Conservation (phyloP, 2,888 invertebrate species). For the Ormyrus rosae region DNA sequence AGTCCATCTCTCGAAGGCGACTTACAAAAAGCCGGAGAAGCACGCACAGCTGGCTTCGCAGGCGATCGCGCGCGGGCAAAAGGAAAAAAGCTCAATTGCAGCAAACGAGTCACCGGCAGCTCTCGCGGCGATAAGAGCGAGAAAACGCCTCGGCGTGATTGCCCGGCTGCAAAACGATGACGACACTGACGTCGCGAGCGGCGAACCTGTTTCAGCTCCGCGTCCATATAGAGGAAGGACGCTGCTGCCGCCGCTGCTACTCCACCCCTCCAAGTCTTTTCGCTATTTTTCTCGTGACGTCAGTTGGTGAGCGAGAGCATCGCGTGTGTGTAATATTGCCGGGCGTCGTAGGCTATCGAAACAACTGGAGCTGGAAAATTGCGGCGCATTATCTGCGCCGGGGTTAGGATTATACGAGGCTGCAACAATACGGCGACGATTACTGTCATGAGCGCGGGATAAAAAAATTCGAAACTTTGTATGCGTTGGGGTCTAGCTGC, state of each 20-base stretch:
- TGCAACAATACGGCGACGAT: no score
- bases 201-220: constrained; percentile 44
- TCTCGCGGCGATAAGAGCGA: constrained; percentile 22
- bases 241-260: background rate
- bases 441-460: no score
- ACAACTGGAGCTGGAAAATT: constrained; percentile 10
- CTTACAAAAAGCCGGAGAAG: background rate
- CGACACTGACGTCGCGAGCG: constrained; percentile 1
- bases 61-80: background rate
- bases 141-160: constrained; percentile 29
- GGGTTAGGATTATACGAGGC: no score
- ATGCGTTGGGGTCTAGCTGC: no score
- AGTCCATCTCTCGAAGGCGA: no score
- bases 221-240: constrained; percentile 32
- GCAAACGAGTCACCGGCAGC: background rate
- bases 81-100: no score
- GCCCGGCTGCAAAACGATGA: constrained; percentile 19
- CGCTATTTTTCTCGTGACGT: constrained; percentile 50
- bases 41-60: background rate
- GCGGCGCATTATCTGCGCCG: background rate
- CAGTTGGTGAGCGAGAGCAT: constrained; percentile 49
- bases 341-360: background rate
- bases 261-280: constrained; percentile 23
- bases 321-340: constrained; percentile 14
- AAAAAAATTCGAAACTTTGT: no score